These are phyloP conservation scores for Silurus lanzhouensis DNA, from an alignment of 2,797 vertebrate genomes.

Conservation along the genomic window DNA sequence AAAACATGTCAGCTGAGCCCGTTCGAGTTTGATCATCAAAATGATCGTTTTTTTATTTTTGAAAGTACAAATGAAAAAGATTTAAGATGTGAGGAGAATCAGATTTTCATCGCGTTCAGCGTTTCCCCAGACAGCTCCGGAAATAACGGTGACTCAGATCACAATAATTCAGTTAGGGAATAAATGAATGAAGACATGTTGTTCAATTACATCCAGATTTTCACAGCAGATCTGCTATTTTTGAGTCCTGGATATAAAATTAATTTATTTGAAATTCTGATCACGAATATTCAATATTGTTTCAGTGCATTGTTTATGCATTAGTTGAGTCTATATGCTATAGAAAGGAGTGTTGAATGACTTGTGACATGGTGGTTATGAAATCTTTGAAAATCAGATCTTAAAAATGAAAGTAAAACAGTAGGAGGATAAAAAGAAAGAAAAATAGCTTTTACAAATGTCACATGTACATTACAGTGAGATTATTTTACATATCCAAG, in stretches of 20 bases:
- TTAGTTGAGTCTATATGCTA: too few relatives aligned
- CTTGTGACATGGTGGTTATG: too few relatives aligned
- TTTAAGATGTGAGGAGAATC: neutral
- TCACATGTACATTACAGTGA: too few relatives aligned
- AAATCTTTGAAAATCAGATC: neutral
- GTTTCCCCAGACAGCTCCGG: neutral
- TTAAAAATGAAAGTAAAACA: neutral
- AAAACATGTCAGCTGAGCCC: neutral
- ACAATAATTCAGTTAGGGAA: neutral
- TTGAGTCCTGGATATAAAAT: neutral
- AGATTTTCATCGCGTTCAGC: neutral
- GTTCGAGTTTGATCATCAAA: neutral
- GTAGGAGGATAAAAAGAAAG: too few relatives aligned
- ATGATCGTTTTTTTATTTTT: neutral
- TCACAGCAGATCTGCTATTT: neutral
- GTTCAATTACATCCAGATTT: neutral
- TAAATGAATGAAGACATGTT: neutral
- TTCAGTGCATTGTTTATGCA: too few relatives aligned
- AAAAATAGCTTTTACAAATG: too few relatives aligned
- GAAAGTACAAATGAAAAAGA: neutral
- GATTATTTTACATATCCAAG: too few relatives aligned
- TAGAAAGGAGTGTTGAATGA: neutral
- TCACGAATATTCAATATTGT: too few relatives aligned
- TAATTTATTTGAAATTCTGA: too few relatives aligned
- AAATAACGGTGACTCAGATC: neutral